A percentile compares a stretch with the other conserved stretches of the same genome.
phyloP scores from a whole-genome alignment of 2,888 invertebrate genomes.

The Dione vanillae region DNA sequence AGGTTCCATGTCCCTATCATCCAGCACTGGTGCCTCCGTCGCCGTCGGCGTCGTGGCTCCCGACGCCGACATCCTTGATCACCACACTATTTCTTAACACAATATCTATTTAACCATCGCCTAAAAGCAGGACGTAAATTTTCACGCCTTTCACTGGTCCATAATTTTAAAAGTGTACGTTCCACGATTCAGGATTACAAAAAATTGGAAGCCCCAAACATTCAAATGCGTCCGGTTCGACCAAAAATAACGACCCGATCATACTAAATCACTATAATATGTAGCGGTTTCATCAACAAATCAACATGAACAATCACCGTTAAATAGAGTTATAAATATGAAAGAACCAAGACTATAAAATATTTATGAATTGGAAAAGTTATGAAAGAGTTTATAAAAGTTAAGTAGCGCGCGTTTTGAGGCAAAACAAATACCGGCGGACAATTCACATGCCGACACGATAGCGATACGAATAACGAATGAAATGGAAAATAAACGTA shows the following conservation, averaged over 20 bases:
- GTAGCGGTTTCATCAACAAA: conserved; percentile 34
- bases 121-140: background rate
- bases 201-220: conserved; percentile 35
- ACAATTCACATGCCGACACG: conserved; percentile 28
- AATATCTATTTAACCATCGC: conserved; percentile 35
- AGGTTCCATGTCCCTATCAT: conserved; percentile 90
- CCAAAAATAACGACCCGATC: conserved; percentile 50
- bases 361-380: conserved; percentile 14
- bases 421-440: conserved; percentile 29
- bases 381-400: conserved; percentile 27
- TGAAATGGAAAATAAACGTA: conserved; percentile 27
- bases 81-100: conserved; percentile 38
- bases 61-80: conserved; percentile 61
- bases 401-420: conserved; percentile 36
- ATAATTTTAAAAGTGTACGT: conserved; percentile 25
- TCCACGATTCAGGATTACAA: conserved; percentile 25
- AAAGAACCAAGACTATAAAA: conserved; percentile 18
- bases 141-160: conserved; percentile 28
- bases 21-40: conserved; percentile 83
- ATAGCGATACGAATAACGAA: conserved; percentile 31
- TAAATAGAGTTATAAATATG: conserved; percentile 31
- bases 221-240: conserved; percentile 44
- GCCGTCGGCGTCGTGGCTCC: conserved; percentile 91
- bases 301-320: conserved; percentile 8
- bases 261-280: conserved; percentile 43